Base-by-base conservation (phyloP, 2,113 vertebrate species). In the Phyllostomus discolor region DNA sequence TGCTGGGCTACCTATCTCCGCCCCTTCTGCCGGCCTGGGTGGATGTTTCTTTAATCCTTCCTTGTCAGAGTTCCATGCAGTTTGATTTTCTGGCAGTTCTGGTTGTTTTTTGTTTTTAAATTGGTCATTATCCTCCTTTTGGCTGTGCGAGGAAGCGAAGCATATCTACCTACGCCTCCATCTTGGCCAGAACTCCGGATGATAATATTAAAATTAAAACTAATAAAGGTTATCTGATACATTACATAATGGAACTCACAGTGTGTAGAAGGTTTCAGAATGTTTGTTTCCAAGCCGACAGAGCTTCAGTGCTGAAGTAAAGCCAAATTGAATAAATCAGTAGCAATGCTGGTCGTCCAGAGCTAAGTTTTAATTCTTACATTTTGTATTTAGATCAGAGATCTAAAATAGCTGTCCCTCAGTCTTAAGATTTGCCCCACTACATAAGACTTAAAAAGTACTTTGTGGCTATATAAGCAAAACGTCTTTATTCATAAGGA, bases 181-280 rank as follows among this genome's bases (percentile, higher is more conserved):
- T 59, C 57, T 59, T 59, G 57, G 57, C 57, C 57, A 59, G 57
- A 59, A 59, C 57, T 59, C 22, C 22, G 3, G 57, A 59, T 59
- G 57, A 59, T 59, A 59, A 59, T 59, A 59, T 75, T 33, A 6
- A 76, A 59, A 52, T 90, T 2, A 69, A 66, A 33, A 50, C 95
- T 89, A 94, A 94, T 96, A 87, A 86, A 94, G 12, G 3, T 97
- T 97, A 89, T 62, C 43, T 96, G 43, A 28, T 94, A 96, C 91
- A 33, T 94, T 95, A 46, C 35, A 66, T 86, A 91, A 93, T 62
- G 4, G 35, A 96, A 83, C 90, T 91, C 95, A 88, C 0, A 2
- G 1, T 90, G 22, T 62, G 57, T 95, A 88, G 62, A 96, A 76
- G 20, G 1, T 62, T 93, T 78, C 91, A 75, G 95, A 95, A 94